phyloP scores from a whole-genome alignment of 2,797 vertebrate species.

The Alcedo quadribrachys region DNA sequence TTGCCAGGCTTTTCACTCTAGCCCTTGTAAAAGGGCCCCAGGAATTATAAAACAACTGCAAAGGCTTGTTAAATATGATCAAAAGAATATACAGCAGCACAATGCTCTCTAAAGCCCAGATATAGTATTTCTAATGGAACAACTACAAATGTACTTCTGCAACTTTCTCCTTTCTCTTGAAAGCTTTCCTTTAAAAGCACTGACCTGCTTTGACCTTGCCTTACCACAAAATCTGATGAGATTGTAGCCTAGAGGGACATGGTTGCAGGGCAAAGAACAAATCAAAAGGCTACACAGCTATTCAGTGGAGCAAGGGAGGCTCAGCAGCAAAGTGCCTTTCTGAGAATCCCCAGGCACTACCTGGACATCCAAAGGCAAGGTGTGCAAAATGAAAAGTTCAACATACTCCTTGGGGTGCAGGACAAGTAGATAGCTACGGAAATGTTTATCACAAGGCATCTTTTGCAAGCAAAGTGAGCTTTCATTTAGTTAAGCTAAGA shows the following conservation, averaged over 20 bases:
- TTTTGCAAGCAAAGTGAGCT: neutral
- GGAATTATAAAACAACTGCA: neutral
- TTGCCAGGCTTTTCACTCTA: neutral
- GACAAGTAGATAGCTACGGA: neutral
- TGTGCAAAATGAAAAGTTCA: neutral
- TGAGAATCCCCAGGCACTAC: neutral
- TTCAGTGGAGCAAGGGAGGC: neutral
- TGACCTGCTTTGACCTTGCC: neutral
- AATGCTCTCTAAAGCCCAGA: neutral
- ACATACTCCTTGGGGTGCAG: neutral
- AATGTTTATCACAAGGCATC: neutral
- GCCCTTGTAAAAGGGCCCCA: neutral
- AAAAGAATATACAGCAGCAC: neutral
- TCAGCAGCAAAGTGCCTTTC: neutral
- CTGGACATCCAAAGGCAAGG: neutral
- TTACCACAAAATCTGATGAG: constrained; percentile 20
- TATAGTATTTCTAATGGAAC: neutral
- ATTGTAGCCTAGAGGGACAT: neutral
- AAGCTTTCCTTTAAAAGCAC: constrained; percentile 31
- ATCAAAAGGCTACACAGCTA: neutral
- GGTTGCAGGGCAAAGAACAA: constrained; percentile 28
- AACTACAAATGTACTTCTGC: neutral
- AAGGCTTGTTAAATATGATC: constrained; percentile 5
- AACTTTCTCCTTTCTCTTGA: neutral
- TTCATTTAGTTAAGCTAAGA: neutral